Percentiles rank a stretch among this genome's conserved stretches.
Evolutionary conservation across 92 coral and sea anemone genomes (phyloP).

Genomic region (Metridium senile): DNA sequence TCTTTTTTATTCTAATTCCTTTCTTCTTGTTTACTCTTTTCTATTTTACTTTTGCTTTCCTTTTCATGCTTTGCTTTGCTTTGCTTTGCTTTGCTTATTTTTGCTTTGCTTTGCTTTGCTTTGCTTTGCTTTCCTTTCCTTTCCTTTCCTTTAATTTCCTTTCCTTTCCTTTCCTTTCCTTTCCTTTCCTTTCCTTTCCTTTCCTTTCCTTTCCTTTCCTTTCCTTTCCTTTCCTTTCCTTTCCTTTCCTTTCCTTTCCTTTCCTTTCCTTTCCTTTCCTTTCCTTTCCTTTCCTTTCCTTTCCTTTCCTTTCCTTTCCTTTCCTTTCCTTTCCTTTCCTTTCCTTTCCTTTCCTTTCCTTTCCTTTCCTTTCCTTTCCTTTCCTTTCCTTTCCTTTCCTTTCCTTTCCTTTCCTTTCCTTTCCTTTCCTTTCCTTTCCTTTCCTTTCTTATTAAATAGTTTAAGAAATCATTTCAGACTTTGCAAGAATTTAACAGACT

Average conservation of each 20-base stretch:
- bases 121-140: neutral
- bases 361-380: neutral
- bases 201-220: neutral
- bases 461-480: constrained; percentile 58
- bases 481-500: constrained; percentile 47
- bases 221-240: neutral
- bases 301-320: neutral
- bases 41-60: neutral
- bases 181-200: neutral
- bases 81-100: too few species aligned
- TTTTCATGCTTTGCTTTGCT: too few species aligned
- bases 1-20: neutral
- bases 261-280: neutral
- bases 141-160: neutral
- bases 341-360: neutral
- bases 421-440: neutral
- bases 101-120: neutral
- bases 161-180: neutral
- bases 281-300: neutral
- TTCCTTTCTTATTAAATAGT: neutral
- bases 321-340: neutral
- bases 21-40: too few species aligned
- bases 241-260: neutral
- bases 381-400: neutral
- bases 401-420: neutral